These are phyloP conservation scores for Tragopan temminckii DNA, from an alignment of 2,797 vertebrate genomes.

Conservation along the genomic window DNA sequence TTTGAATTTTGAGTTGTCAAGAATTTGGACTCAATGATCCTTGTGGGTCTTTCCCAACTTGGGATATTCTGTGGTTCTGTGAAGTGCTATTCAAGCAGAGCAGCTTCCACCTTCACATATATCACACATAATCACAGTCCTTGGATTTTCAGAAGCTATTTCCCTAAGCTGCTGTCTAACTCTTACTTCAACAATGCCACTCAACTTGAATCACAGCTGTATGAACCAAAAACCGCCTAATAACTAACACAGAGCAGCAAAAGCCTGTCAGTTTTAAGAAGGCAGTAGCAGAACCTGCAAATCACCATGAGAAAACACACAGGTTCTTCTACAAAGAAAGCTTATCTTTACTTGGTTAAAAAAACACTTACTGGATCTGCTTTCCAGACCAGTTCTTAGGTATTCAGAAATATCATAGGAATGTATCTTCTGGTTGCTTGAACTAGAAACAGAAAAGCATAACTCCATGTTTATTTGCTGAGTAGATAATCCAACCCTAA, in stretches of 20 bases:
- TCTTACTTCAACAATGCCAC: background rate
- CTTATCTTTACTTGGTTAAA: background rate
- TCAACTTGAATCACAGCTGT: background rate
- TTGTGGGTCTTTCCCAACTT: background rate
- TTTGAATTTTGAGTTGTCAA: background rate
- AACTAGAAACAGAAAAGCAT: background rate
- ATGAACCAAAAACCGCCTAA: background rate
- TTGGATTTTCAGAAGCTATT: background rate
- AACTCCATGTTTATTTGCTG: background rate
- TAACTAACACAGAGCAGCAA: background rate
- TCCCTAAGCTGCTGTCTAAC: background rate
- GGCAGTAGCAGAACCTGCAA: background rate
- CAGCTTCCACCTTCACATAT: background rate
- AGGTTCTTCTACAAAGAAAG: background rate
- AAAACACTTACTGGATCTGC: background rate
- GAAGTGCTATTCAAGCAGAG: background rate
- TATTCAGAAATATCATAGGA: background rate
- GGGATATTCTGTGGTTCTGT: background rate
- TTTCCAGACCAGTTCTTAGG: background rate
- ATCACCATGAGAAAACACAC: background rate
- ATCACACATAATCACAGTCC: background rate
- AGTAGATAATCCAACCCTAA: background rate
- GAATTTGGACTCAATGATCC: background rate
- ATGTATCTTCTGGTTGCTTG: background rate
- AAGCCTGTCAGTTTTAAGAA: background rate